A percentile compares a stretch with the other conserved stretches of the same genome.
phyloP scores from a whole-genome alignment of 35 echinoderm and acorn worm species.

The Stichopus chloronotus region DNA sequence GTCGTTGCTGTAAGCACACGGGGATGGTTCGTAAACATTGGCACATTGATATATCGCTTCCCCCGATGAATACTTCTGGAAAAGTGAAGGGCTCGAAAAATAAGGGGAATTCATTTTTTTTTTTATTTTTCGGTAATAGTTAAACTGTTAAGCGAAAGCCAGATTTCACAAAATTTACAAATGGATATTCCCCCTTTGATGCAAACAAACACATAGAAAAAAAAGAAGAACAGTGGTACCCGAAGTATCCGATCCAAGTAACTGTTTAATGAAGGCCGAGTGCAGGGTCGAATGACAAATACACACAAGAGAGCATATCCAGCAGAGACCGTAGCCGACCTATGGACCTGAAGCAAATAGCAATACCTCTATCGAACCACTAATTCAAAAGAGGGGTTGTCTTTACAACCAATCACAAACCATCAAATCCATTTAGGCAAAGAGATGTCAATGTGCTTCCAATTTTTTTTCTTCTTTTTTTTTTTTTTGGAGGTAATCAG shows the following conservation, averaged over 20 bases:
- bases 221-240: not conserved
- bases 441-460: constrained; percentile 42
- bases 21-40: constrained; percentile 38
- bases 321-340: not conserved
- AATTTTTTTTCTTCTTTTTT: not conserved
- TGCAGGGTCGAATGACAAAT: not conserved
- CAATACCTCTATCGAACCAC: constrained; percentile 41
- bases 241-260: constrained; percentile 3
- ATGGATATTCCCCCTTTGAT: not conserved
- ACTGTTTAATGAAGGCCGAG: not conserved
- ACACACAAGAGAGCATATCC: not conserved
- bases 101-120: constrained; percentile 49
- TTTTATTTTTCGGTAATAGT: not conserved
- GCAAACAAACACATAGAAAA: not conserved
- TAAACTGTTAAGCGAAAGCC: too few relatives aligned
- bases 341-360: constrained; percentile 57
- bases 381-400: not conserved
- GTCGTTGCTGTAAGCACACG: constrained; percentile 40
- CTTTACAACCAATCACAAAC: constrained; percentile 53
- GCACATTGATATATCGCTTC: constrained; percentile 30
- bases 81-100: constrained; percentile 33
- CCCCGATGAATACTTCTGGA: constrained; percentile 40
- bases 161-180: too few relatives aligned
- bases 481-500: not conserved
- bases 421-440: constrained; percentile 49